A percentile compares a stretch with the other conserved stretches of the same genome.
These are phyloP conservation scores for Mizuhopecten yessoensis DNA, from an alignment of 1,140 invertebrate species.

Conservation along the genomic window DNA sequence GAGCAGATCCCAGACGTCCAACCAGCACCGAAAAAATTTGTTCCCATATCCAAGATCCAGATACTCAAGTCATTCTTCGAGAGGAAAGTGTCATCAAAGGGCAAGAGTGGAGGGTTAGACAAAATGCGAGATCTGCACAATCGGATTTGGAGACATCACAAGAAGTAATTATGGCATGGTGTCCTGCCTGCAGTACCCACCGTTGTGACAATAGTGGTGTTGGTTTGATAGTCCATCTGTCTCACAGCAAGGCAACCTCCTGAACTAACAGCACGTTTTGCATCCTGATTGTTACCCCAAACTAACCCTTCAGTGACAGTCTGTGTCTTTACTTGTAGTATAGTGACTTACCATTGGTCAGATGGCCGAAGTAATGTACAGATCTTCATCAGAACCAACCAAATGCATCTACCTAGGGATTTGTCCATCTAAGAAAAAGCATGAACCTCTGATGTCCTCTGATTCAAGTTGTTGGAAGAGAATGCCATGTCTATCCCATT, in stretches of 20 bases:
- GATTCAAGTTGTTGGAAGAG: too few species aligned
- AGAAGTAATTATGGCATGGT: slow-evolving; percentile 54
- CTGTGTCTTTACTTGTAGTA: not conserved
- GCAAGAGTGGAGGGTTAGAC: not conserved
- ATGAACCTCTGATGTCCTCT: too few species aligned
- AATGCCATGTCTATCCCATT: too few species aligned
- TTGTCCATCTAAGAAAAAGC: too few species aligned
- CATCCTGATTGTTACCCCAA: not conserved
- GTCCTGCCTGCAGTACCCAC: not conserved
- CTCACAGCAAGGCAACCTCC: not conserved
- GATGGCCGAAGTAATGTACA: not conserved
- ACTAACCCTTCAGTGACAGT: not conserved
- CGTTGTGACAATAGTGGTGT: not conserved
- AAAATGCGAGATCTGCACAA: not conserved
- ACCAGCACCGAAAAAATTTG: slow-evolving; percentile 49
- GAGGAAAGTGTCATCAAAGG: slow-evolving; percentile 68
- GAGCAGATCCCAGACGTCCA: slow-evolving; percentile 40
- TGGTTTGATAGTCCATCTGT: not conserved
- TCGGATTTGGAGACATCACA: not conserved
- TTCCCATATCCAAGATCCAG: slow-evolving; percentile 77
- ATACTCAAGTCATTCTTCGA: slow-evolving; percentile 80
- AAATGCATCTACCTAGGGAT: too few species aligned
- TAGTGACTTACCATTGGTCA: not conserved
- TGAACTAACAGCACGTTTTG: not conserved
- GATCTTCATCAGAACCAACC: too few species aligned